Evolutionary conservation across 2,797 vertebrate genomes (phyloP).

Genomic region (Myotis vivesi): DNA sequence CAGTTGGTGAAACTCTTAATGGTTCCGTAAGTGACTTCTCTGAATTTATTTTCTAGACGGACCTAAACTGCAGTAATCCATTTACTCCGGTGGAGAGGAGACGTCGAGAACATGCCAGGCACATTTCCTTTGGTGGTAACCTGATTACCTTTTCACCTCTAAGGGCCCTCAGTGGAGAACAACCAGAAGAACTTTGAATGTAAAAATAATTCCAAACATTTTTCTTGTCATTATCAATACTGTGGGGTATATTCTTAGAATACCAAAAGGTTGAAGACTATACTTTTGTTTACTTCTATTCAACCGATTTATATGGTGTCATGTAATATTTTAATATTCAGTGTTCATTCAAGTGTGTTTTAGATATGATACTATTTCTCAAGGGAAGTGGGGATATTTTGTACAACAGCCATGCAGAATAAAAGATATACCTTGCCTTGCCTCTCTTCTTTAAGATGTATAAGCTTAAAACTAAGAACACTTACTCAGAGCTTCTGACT

Average conservation of each 20-base stretch:
- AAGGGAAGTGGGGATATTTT: conserved; percentile 31
- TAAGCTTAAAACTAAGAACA: background rate
- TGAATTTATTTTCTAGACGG: conserved; percentile 56
- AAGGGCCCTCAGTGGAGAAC: background rate
- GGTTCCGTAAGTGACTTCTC: background rate
- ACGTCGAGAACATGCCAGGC: conserved; percentile 22
- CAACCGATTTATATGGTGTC: background rate
- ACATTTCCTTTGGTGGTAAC: conserved; percentile 66
- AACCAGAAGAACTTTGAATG: conserved; percentile 42
- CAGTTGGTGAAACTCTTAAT: background rate
- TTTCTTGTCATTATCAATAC: conserved; percentile 21
- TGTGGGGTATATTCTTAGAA: conserved; percentile 14
- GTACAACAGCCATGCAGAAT: conserved; percentile 27
- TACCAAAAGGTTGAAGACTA: background rate
- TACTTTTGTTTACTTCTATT: background rate
- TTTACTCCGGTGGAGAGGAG: conserved; percentile 2
- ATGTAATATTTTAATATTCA: conserved; percentile 31
- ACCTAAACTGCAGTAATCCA: background rate
- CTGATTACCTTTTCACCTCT: conserved; percentile 73
- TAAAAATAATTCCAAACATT: conserved; percentile 22
- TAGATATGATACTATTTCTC: conserved; percentile 31
- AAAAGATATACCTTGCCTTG: conserved; percentile 34
- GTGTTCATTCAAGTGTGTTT: conserved; percentile 17
- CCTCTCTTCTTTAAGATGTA: conserved; percentile 32
- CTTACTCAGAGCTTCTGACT: background rate